Evolutionary conservation across 2,888 invertebrate genomes (phyloP), one percentile per base, ranked within the genome.

Genomic region (Seladonia tumulorum): DNA sequence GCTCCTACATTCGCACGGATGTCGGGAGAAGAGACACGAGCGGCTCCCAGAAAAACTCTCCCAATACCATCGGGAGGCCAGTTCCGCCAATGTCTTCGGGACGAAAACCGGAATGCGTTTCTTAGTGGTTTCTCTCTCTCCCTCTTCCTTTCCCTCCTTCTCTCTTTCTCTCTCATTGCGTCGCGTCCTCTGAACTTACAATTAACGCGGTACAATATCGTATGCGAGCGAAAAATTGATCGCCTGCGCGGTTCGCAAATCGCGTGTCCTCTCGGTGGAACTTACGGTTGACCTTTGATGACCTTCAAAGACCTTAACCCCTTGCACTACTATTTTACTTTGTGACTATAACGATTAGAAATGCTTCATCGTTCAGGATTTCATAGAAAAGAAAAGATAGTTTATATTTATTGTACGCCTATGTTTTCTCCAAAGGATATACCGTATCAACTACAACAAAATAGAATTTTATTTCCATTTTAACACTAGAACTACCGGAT

Each of bases 51-150:
- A 89, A 89, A 89, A 89, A 89, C 87, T 78, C 81, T 82, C 60
- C 81, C 89, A 83, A 88, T 89, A 89, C 89, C 87, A 72, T 72
- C 76, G 85, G 42, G 66, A 47, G 85, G 87, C 83, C 80, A 87
- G 88, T 90, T 89, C 81, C 84, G 82, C 85, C 89, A 89, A 90
- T 90, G 85, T 82, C 89, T 90, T 89, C 85, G 89, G 12, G 68
- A 90, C 90, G 90, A 87, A 90, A 90, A 90, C 90, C 89, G 90
- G 90, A 90, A 90, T 90, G 90, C 83, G 88, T 89, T 90, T 90
- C 90, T 90, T 90, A 77, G 87, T 57, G 78, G 49, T 39, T 75
- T 29, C 60, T 53, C 39, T 29, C 60, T 53, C 39, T 29, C 60
- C 45, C 39, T 35, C 35, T 35, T 35, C 35, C 1, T 2, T 3